Evolutionary conservation across 2,888 invertebrate genomes (phyloP).

Genomic region (Dermolepida albohirtum): DNA sequence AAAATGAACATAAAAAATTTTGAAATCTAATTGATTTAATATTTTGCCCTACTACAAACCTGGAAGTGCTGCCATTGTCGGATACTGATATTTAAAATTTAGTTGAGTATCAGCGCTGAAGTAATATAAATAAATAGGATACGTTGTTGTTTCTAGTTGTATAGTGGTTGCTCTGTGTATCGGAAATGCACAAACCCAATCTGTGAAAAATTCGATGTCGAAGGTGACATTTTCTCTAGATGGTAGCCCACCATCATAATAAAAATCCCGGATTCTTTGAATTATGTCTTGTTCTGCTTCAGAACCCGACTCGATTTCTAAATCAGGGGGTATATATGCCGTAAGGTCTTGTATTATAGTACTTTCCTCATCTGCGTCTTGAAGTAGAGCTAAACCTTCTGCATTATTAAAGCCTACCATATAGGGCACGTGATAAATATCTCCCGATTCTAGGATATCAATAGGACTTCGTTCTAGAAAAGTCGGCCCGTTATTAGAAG

Average conservation of each 20-base stretch:
- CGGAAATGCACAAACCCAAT: slow-evolving; percentile 22
- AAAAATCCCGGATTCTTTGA: slow-evolving; percentile 21
- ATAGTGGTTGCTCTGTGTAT: slow-evolving; percentile 3
- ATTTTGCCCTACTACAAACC: not conserved
- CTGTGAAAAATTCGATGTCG: slow-evolving; percentile 19
- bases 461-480: too few relatives aligned
- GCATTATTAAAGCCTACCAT: too few relatives aligned
- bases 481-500: too few relatives aligned
- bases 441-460: too few relatives aligned
- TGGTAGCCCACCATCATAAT: slow-evolving; percentile 11
- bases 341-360: slow-evolving; percentile 14
- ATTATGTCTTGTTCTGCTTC: slow-evolving; percentile 1
- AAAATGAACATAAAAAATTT: too few relatives aligned
- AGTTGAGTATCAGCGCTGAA: slow-evolving; percentile 27
- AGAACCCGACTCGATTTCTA: slow-evolving; percentile 2
- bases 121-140: slow-evolving; percentile 35
- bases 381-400: too few relatives aligned
- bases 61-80: not conserved
- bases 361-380: not conserved
- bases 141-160: not conserved
- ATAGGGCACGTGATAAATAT: too few relatives aligned
- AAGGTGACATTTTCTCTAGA: not conserved
- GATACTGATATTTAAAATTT: slow-evolving; percentile 2
- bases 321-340: slow-evolving; percentile 1
- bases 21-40: too few relatives aligned